These are phyloP conservation scores for Allobates femoralis DNA, from an alignment of 2,797 vertebrate species.

Conservation along the genomic window DNA sequence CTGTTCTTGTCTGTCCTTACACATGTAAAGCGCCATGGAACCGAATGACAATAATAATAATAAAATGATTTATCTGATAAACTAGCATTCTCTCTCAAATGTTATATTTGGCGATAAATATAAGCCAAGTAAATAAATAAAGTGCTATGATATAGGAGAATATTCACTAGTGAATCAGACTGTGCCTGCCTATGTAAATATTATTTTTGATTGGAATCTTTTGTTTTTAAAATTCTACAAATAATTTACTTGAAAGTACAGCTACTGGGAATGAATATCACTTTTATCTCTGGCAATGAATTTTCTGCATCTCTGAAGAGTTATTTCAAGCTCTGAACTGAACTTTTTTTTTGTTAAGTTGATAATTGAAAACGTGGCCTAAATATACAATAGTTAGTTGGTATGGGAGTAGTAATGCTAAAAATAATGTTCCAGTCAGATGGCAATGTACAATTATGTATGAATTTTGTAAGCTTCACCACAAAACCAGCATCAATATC, in stretches of 20 bases:
- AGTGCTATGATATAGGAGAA: not conserved
- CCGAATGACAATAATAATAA: no score
- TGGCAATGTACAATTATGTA: not conserved
- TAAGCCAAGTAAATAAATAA: not conserved
- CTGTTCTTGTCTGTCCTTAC: no score
- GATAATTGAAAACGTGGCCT: slow-evolving; percentile 14
- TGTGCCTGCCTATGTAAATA: not conserved
- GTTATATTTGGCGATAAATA: not conserved
- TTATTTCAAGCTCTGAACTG: slow-evolving; percentile 2
- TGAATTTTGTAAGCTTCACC: no score
- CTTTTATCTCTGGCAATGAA: slow-evolving; percentile 16
- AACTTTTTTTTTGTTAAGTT: not conserved
- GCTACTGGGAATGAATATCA: slow-evolving; percentile 1
- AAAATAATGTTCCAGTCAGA: not conserved
- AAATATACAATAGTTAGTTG: slow-evolving; percentile 3
- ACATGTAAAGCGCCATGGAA: no score
- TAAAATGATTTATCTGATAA: not conserved
- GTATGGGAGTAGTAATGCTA: slow-evolving; percentile 13
- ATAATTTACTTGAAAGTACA: not conserved
- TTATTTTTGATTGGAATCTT: not conserved
- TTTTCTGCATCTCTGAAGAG: slow-evolving; percentile 8
- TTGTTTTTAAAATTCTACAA: not conserved
- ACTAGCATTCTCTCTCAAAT: not conserved
- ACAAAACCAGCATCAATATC: no score
- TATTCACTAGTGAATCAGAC: not conserved